Base-by-base conservation (phyloP, 1,140 invertebrate genomes). In the Bombus cullumanus region DNA sequence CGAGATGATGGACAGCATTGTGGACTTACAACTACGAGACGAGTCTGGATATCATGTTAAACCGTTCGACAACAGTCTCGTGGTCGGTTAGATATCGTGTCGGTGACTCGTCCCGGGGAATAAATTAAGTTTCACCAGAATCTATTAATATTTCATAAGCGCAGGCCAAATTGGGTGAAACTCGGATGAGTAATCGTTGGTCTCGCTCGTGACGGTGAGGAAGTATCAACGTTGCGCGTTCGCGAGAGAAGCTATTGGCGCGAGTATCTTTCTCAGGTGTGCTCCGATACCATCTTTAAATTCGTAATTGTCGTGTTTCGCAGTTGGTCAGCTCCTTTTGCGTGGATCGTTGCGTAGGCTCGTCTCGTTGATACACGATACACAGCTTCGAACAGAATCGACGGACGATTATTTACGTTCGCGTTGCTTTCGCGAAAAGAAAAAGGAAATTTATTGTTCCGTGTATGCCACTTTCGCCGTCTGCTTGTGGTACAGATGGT, bases 101-200 rank as follows among this genome's bases (percentile, higher is more conserved):
- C 81, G 53, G 47, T 83, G 81, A 83, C 62, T 83, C 66, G 75
- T 84, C 72, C 41, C 74, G 31, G 18, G 22, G 75, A 79, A 83
- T 83, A 86, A 73, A 83, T 89, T 83, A 73, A 73, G 62, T 77
- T 53, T 82, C 75, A 68, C 71, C 59, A 47, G 64, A 66, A 69
- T 86, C 59, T 72, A 89, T 89, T 89, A 81, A 89, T 86, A 89
- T 89, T 86, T 89, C 77, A 89, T 86, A 77, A 89, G 66, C 80
- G 72, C 41, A 12, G 25, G 34, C 22, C 76, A 69, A 86, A 83
- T 89, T 86, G 78, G 59, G 75, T 59, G 81, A 88, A 83, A 83
- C 76, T 76, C 77, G 43, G 72, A 80, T 69, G 80, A 89, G 34
- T 86, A 80, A 86, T 89, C 59, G 71, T 34, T 69, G 15, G 18